phyloP scores from a whole-genome alignment of 2,797 vertebrate genomes.

The Brachymystax lenok region DNA sequence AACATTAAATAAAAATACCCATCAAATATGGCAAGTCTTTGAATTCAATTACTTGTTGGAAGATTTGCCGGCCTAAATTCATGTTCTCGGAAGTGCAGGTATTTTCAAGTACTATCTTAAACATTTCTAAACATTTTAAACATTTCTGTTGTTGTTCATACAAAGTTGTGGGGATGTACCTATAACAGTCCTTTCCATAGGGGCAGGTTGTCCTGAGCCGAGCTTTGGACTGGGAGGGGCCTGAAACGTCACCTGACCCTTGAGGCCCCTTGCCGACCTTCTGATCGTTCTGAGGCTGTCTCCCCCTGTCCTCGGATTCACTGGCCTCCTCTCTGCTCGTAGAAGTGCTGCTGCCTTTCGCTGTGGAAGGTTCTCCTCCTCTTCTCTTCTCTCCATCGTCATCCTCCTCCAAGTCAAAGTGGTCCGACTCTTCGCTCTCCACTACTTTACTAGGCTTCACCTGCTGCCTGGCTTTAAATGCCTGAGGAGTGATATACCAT shows the following conservation, averaged over 20 bases:
- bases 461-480: neutral
- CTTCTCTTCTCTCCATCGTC: neutral
- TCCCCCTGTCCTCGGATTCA: neutral
- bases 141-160: neutral
- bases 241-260: neutral
- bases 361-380: neutral
- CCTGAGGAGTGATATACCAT: neutral
- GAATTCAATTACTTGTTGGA: neutral
- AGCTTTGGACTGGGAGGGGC: constrained; percentile 11
- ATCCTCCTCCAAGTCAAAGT: neutral
- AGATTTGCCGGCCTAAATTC: neutral
- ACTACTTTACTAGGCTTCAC: neutral
- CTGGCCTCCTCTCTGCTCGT: neutral
- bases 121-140: too few species aligned
- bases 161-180: constrained; percentile 67
- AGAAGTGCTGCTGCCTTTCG: fast-evolving
- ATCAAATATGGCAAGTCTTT: neutral
- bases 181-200: constrained; percentile 89
- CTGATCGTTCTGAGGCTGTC: neutral
- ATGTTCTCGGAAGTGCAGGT: neutral
- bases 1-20: constrained; percentile 6
- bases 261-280: neutral
- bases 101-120: too few species aligned
- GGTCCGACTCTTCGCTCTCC: constrained; percentile 9
- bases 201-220: constrained; percentile 76